These are phyloP conservation scores for Butorides virescens DNA, from an alignment of 2,113 vertebrate genomes.

Conservation along the genomic window DNA sequence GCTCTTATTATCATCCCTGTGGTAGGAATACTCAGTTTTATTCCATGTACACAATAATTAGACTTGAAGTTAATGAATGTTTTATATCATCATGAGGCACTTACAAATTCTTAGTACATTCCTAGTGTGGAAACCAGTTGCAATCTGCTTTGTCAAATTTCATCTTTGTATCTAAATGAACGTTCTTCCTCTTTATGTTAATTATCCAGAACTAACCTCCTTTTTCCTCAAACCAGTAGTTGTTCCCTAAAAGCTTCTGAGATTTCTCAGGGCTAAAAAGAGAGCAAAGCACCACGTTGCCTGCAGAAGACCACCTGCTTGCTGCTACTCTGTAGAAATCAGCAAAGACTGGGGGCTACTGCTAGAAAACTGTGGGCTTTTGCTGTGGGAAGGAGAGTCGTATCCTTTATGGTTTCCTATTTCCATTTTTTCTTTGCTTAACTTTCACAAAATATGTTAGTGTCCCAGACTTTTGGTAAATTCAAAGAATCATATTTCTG, in stretches of 20 bases:
- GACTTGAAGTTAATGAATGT: background rate
- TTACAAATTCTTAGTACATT: background rate
- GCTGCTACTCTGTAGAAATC: background rate
- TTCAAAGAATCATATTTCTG: background rate
- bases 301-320: background rate
- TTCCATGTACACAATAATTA: background rate
- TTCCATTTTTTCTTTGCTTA: background rate
- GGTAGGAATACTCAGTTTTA: background rate
- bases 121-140: background rate
- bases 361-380: background rate
- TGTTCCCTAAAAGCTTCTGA: background rate
- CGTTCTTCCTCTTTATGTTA: background rate
- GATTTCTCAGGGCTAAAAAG: background rate
- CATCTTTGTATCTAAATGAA: background rate
- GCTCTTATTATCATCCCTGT: background rate
- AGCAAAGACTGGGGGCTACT: background rate
- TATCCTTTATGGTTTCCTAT: background rate
- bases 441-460: background rate
- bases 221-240: background rate
- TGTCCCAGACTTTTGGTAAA: background rate
- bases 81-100: background rate
- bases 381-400: accelerated
- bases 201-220: background rate
- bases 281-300: background rate
- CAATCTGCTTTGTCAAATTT: background rate